Base-by-base conservation (phyloP, 2,888 invertebrate genomes). In the Polyommatus iphigenia region DNA sequence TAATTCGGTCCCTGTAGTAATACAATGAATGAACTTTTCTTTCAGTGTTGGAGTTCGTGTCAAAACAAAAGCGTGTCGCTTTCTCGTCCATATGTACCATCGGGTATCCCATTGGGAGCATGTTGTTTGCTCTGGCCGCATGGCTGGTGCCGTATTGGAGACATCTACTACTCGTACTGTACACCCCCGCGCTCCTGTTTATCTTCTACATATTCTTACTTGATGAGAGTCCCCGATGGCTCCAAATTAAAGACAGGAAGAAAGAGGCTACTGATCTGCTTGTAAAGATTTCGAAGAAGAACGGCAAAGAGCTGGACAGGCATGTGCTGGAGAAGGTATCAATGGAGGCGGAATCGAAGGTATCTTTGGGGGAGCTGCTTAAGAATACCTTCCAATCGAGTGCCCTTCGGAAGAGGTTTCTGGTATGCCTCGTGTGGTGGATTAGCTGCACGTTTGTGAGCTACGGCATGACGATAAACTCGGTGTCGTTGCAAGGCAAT, bases 141-240 rank as follows among this genome's bases (percentile, higher is more conserved):
- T 92, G 88, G 88, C 78, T 86, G 79, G 90, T 95, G 0, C 95
- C 95, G 62, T 95, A 96, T 83, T 98, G 97, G 97, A 95, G 96
- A 84, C 90, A 92, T 80, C 91, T 96, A 36, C 91, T 97, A 18
- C 91, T 96, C 81, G 94, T 95, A 1, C 89, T 96, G 15, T 97
- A 97, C 83, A 89, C 95, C 0, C 97, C 97, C 0, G 95, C 96
- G 0, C 85, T 97, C 10, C 86, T 97, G 0, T 95, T 97, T 80
- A 85, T 97, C 75, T 87, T 95, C 6, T 96, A 96, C 83, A 94
- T 95, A 72, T 96, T 95, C 93, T 83, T 96, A 0, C 88, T 96
- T 67, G 96, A 97, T 6, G 97, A 97, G 88, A 97, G 97, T 77
- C 95, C 97, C n/a, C 94, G 97, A 84, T 98, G 98, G 98, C 92